Conservation (phyloP, 2,888 invertebrate genomes). For the Julus scanicus region DNA sequence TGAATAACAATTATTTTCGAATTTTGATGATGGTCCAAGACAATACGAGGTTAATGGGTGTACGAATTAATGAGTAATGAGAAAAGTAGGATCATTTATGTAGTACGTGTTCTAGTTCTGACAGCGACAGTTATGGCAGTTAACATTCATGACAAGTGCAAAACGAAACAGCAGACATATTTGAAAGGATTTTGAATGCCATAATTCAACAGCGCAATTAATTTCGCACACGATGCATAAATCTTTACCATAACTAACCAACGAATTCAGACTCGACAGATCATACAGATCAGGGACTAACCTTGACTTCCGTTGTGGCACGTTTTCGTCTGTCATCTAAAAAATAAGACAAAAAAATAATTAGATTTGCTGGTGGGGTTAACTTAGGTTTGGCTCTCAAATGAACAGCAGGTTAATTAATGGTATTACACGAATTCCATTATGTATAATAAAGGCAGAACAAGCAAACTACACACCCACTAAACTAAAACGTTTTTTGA, state of each 20-base stretch:
- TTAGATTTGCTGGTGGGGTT: background rate
- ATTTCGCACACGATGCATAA: background rate
- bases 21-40: too few species aligned
- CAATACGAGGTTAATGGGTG: too few species aligned
- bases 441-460: background rate
- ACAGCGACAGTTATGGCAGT: background rate
- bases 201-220: background rate
- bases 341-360: background rate
- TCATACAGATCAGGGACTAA: background rate
- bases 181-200: background rate
- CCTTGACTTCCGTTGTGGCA: constrained; percentile 20
- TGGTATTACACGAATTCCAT: background rate
- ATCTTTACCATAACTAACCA: too few species aligned
- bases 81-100: too few species aligned
- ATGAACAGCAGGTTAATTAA: constrained; percentile 38
- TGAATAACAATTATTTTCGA: too few species aligned
- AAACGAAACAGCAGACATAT: background rate
- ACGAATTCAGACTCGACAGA: background rate
- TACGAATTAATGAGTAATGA: too few species aligned
- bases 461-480: background rate
- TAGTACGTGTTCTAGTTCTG: too few species aligned
- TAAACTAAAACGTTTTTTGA: background rate
- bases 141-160: background rate
- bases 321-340: background rate
- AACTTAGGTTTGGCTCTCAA: background rate